A percentile compares a stretch with the other conserved stretches of the same genome.
Evolutionary conservation across 1,140 invertebrate genomes (phyloP).

Genomic region (Neodiprion lecontei): DNA sequence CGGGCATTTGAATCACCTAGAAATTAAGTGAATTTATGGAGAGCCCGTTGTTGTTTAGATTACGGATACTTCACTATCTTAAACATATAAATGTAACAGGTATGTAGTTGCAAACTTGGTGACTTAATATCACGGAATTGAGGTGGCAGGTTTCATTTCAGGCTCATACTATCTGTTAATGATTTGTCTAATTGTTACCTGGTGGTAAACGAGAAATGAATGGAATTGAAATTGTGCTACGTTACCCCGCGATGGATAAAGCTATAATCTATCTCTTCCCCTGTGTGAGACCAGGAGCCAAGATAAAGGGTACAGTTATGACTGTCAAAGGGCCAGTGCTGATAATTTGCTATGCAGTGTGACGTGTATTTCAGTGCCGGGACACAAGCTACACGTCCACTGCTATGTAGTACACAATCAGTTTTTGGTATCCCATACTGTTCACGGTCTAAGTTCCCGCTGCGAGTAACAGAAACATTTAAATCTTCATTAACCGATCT

Average conservation of each 20-base stretch:
- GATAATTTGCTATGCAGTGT: constrained; percentile 48
- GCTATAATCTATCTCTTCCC: constrained; percentile 66
- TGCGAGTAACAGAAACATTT: constrained; percentile 30
- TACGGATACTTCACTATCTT: too few relatives aligned
- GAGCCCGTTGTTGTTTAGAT: too few relatives aligned
- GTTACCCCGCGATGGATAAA: constrained; percentile 34
- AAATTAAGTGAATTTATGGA: constrained; percentile 10
- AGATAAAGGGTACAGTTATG: constrained; percentile 53
- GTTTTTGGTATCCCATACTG: constrained; percentile 39
- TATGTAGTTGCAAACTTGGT: too few relatives aligned
- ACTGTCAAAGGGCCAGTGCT: constrained; percentile 55
- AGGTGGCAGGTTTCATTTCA: too few relatives aligned
- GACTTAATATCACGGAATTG: too few relatives aligned
- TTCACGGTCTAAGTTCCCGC: constrained; percentile 39
- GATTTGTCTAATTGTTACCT: too few relatives aligned
- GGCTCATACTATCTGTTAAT: too few relatives aligned
- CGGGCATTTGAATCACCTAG: constrained; percentile 32
- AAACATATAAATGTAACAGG: too few relatives aligned
- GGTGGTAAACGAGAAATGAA: too few relatives aligned
- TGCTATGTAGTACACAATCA: constrained; percentile 39
- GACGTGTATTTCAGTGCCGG: constrained; percentile 39
- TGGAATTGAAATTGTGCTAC: background rate
- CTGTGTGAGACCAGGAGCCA: constrained; percentile 64
- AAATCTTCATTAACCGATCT: constrained; percentile 11
- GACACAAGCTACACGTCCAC: constrained; percentile 43